A percentile compares a stretch with the other conserved stretches of the same genome.
Conservation (phyloP, 1,140 invertebrate species). For the Copidosoma floridanum region DNA sequence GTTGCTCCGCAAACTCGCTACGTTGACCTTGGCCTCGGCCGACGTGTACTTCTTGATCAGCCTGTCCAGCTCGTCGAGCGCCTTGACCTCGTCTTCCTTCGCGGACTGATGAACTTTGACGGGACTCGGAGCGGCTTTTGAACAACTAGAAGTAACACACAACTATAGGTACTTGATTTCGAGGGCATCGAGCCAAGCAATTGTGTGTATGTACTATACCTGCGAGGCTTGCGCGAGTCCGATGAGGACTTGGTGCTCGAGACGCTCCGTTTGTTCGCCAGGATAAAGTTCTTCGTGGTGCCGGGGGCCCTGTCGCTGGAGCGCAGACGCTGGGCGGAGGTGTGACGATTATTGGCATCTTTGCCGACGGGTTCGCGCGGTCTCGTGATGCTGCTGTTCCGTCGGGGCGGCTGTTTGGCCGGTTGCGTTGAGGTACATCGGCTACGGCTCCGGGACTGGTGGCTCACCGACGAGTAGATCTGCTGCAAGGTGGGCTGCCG, state of each 20-base stretch:
- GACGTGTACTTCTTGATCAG: slow-evolving; percentile 8
- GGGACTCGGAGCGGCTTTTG: no score
- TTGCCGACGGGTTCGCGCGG: background rate
- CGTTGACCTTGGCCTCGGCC: background rate
- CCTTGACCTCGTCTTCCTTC: slow-evolving; percentile 3
- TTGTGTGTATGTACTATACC: no score
- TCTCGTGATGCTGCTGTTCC: background rate
- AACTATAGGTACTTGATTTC: no score
- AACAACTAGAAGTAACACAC: no score
- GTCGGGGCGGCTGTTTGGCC: background rate
- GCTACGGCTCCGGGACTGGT: no score
- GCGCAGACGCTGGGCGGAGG: background rate
- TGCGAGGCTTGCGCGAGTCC: no score
- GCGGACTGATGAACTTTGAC: no score
- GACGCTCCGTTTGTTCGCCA: slow-evolving; percentile 40
- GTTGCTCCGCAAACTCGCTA: background rate
- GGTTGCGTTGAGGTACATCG: background rate
- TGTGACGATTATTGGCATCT: background rate
- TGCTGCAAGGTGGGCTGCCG: background rate
- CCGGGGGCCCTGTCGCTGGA: background rate
- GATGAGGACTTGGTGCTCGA: slow-evolving; percentile 16
- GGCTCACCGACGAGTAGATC: slow-evolving; percentile 8
- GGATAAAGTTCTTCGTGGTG: slow-evolving; percentile 41
- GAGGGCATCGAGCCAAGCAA: no score
- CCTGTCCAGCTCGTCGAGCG: background rate